Percentiles rank a stretch among this genome's conserved stretches.
Conservation (phyloP, 2,113 vertebrate species). For the Labeo rohita region DNA sequence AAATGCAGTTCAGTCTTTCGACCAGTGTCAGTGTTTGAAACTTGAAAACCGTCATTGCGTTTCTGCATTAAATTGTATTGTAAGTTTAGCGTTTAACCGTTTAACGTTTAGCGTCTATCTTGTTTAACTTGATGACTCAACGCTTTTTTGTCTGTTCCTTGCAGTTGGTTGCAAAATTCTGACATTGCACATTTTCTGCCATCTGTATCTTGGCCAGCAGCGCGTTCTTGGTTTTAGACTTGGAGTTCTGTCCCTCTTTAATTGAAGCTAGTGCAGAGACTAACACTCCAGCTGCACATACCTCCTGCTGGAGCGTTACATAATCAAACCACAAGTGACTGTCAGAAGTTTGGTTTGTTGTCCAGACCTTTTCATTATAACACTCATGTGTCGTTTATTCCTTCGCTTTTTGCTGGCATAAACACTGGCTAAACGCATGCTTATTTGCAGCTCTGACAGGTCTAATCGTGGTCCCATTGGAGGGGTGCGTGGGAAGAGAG, state of each 20-base stretch:
- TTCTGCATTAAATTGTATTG: too few species aligned
- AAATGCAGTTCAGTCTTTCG: background rate
- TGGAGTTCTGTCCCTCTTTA: constrained; percentile 1
- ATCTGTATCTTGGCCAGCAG: background rate
- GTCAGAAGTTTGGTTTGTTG: constrained; percentile 23
- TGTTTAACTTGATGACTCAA: background rate
- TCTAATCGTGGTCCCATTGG: background rate
- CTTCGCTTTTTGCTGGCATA: background rate
- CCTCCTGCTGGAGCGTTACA: constrained; percentile 8
- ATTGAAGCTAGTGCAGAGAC: constrained; percentile 10
- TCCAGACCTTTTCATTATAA: constrained; percentile 17
- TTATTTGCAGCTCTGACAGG: background rate
- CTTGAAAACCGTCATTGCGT: background rate
- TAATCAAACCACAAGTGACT: constrained; percentile 34
- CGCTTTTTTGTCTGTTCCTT: background rate
- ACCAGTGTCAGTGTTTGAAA: background rate
- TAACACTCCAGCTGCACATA: background rate
- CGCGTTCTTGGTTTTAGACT: background rate
- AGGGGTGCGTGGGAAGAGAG: background rate
- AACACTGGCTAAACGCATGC: background rate
- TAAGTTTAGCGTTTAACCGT: too few species aligned
- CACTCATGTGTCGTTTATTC: background rate
- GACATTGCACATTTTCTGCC: constrained; percentile 5
- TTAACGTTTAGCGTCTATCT: too few species aligned
- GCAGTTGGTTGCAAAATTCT: background rate